Conservation (phyloP, 64 coral and sea anemone species). For the Anthopleura sola region DNA sequence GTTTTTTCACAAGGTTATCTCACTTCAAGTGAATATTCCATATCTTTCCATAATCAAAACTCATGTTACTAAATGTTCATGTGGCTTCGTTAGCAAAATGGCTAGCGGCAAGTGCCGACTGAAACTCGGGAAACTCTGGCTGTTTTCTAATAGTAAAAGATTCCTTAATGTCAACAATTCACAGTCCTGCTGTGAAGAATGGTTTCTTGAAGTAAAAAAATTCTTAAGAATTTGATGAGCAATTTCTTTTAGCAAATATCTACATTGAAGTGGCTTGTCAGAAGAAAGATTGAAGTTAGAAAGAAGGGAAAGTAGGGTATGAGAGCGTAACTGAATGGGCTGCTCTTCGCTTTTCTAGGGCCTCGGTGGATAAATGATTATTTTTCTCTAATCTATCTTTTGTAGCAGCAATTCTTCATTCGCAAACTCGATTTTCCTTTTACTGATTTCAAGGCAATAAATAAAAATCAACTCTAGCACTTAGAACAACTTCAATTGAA, state of each 20-base stretch:
- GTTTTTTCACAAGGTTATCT: constrained; percentile 15
- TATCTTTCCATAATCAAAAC: neutral
- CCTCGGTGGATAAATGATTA: too few relatives aligned
- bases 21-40: constrained; percentile 4
- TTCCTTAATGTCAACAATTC: neutral
- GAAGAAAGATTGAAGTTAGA: neutral
- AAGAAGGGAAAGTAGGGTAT: neutral
- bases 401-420: neutral
- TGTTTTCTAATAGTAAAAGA: neutral
- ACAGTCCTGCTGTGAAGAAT: neutral
- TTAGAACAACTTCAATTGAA: neutral
- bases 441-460: neutral
- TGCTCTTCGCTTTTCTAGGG: neutral
- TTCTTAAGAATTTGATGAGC: neutral
- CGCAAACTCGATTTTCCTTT: neutral
- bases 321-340: neutral
- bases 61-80: neutral
- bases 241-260: neutral
- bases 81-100: neutral
- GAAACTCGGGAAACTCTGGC: neutral
- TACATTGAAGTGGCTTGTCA: neutral
- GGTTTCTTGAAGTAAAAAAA: neutral
- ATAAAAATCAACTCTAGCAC: neutral
- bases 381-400: too few relatives aligned
- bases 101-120: neutral